phyloP scores from a whole-genome alignment of 2,113 vertebrate genomes.

The Heterocephalus glaber region DNA sequence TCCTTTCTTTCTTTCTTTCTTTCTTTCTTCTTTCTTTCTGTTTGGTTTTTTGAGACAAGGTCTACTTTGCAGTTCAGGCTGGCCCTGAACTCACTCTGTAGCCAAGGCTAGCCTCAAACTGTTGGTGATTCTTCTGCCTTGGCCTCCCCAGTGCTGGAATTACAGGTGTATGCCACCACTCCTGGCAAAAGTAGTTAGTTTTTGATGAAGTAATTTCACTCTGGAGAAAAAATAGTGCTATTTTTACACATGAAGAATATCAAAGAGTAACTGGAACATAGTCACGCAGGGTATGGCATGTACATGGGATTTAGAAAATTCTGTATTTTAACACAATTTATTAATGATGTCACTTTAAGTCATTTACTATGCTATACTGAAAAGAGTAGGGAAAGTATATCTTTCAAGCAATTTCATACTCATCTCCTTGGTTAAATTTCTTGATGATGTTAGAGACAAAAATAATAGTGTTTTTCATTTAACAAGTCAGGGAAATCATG shows the following conservation, averaged over 20 bases:
- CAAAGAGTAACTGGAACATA: not conserved
- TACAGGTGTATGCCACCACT: no score
- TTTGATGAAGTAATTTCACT: not conserved
- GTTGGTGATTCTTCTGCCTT: no score
- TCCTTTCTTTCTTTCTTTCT: no score
- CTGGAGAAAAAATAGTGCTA: not conserved
- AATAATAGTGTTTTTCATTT: not conserved
- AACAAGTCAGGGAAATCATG: not conserved
- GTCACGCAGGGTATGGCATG: rapidly evolving
- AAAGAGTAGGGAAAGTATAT: not conserved
- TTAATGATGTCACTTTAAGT: not conserved
- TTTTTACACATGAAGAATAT: not conserved
- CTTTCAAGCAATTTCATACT: not conserved
- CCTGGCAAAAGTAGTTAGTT: not conserved
- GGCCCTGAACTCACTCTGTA: no score
- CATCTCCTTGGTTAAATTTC: not conserved
- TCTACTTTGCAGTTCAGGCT: no score
- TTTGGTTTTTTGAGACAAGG: no score
- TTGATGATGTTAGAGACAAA: not conserved
- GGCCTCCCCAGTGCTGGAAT: no score
- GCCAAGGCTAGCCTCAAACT: no score
- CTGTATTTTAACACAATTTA: not conserved
- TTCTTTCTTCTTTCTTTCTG: no score
- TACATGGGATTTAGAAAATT: not conserved
- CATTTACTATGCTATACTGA: not conserved